Conservation (phyloP, 1,140 invertebrate genomes). For the Oryzaephilus surinamensis region DNA sequence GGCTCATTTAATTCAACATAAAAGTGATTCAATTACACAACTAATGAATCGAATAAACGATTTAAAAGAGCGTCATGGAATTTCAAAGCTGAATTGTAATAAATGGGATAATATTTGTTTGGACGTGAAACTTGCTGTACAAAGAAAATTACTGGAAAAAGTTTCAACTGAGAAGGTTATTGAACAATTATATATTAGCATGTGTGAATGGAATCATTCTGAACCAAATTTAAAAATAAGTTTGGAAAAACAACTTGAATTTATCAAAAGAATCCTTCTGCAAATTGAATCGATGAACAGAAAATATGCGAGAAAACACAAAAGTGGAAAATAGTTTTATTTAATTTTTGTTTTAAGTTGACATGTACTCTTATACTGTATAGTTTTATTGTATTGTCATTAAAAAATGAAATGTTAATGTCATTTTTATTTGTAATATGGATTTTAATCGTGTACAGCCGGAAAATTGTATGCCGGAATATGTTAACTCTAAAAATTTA, state of each 20-base stretch:
- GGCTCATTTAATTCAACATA: too few species aligned
- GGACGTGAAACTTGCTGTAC: not conserved
- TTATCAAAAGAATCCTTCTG: slow-evolving; percentile 5
- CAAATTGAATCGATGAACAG: not conserved
- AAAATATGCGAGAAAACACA: not conserved
- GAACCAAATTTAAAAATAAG: not conserved
- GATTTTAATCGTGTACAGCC: not conserved
- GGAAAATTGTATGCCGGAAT: slow-evolving; percentile 1
- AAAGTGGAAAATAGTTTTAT: not conserved
- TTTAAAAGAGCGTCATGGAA: too few species aligned
- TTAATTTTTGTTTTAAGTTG: too few species aligned
- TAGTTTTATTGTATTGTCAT: not conserved
- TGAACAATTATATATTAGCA: slow-evolving; percentile 4
- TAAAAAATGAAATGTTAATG: not conserved
- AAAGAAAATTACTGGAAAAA: slow-evolving; percentile 3
- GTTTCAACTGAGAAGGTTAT: not conserved
- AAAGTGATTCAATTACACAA: too few species aligned
- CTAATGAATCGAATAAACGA: too few species aligned
- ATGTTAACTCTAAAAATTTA: not conserved
- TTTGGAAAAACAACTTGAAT: slow-evolving; percentile 3
- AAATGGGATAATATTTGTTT: slow-evolving; percentile 2
- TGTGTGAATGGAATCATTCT: not conserved
- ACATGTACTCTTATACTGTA: too few species aligned
- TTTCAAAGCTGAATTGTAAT: not conserved
- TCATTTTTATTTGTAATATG: not conserved